A percentile compares a stretch with the other conserved stretches of the same genome.
These are phyloP conservation scores for Nannospalax galili DNA, from an alignment of 2,113 vertebrate genomes.

Conservation along the genomic window DNA sequence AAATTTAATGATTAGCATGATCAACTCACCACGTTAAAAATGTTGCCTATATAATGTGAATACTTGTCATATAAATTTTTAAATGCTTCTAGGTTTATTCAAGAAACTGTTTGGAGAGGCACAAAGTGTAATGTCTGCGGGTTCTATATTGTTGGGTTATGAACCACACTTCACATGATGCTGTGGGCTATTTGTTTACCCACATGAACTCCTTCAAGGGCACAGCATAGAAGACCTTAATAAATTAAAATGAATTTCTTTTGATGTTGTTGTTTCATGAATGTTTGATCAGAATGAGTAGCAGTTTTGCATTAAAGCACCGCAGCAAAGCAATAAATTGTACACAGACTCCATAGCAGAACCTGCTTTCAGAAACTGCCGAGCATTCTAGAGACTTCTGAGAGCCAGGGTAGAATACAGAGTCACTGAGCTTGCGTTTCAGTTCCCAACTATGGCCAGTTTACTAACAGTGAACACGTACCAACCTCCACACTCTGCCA, in stretches of 20 bases:
- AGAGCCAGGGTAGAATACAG: neutral
- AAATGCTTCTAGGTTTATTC: slow-evolving; percentile 81
- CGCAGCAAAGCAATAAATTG: slow-evolving; percentile 77
- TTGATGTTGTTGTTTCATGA: slow-evolving; percentile 83
- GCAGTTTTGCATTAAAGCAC: slow-evolving; percentile 74
- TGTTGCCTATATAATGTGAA: slow-evolving; percentile 56
- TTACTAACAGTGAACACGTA: neutral
- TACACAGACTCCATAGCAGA: slow-evolving; percentile 42
- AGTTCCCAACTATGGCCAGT: neutral
- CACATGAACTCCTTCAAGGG: slow-evolving; percentile 82
- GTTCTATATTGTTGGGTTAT: slow-evolving; percentile 83
- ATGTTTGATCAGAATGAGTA: slow-evolving; percentile 83
- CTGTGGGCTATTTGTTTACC: slow-evolving; percentile 83
- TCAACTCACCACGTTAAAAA: slow-evolving; percentile 59
- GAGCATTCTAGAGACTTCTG: neutral
- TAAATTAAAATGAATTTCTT: slow-evolving; percentile 85
- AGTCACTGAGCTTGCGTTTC: neutral
- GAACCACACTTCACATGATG: slow-evolving; percentile 69
- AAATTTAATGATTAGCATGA: slow-evolving; percentile 83
- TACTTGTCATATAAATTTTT: slow-evolving; percentile 80
- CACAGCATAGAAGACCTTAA: slow-evolving; percentile 77
- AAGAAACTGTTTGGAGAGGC: slow-evolving; percentile 73
- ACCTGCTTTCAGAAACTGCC: slow-evolving; percentile 30
- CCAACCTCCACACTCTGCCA: neutral
- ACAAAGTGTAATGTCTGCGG: slow-evolving; percentile 68